Base-by-base conservation (phyloP, 1,140 invertebrate species). In the Anastrepha ludens region DNA sequence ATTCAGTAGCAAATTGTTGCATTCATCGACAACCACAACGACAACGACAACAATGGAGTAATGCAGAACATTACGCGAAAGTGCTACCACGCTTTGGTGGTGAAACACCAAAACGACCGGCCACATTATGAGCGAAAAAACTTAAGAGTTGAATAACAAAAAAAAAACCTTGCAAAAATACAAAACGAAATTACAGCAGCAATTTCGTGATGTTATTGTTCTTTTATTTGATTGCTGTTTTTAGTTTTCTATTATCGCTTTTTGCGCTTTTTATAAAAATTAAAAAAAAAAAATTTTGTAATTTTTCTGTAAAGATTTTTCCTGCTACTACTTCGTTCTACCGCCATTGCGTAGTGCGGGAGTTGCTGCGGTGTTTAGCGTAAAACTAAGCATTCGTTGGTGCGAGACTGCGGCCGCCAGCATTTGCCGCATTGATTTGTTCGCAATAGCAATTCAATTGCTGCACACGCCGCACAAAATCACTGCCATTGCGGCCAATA, bases 1-100 rank as follows among this genome's bases (percentile, higher is more conserved):
- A 92, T 91, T 90, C 91, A 89, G 91, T 92, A 92, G 91, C 91
- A 92, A 91, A 92, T 92, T 92, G 90, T 91, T 92, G 91, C 90
- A 91, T 92, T 90, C 90, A 89, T 87, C 88, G 62, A 29, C 67
- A 67, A 64, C 62, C 17, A 59, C 78, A 86, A 58, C 85, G 64
- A 41, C 85, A 88, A 74, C 67, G 41, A 74, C 41, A 74, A 74
- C 67, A 74, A 74, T 74, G 67, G 67, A 13, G 29, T 58, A 59
- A 65, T 65, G 87, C 88, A 59, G 88, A 86, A 74, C 87, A 85
- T 74, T 87, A 81, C 74, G 74, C 74, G 47, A 81, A 81, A 81
- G 74, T 81, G 74, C 47, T 47, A 81, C 74, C 74, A 81, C 74
- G 74, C 74, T 81, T 81, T 81, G 50, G 47, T 81, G 74, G 74